phyloP scores from a whole-genome alignment of 2,113 vertebrate genomes.

The Stegostoma tigrinum region DNA sequence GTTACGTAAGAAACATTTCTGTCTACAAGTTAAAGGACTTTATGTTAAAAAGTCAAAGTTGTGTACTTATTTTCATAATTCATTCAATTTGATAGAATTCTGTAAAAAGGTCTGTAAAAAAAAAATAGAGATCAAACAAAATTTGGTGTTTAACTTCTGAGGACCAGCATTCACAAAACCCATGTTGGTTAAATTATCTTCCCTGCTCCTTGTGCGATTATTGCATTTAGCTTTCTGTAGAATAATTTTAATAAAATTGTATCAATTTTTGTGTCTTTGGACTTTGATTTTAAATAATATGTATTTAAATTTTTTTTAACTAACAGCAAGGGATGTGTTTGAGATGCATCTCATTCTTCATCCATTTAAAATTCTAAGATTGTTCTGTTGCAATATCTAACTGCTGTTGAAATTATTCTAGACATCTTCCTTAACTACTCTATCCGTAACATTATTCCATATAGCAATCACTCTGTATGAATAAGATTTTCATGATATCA shows the following conservation, averaged over 20 bases:
- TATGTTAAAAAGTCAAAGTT: neutral
- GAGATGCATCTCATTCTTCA: neutral
- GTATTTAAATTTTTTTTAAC: neutral
- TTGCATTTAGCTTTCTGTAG: constrained; percentile 1
- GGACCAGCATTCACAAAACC: neutral
- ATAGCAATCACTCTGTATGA: neutral
- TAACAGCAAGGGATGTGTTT: neutral
- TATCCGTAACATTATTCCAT: neutral
- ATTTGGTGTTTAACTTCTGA: neutral
- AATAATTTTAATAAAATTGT: constrained; percentile 29
- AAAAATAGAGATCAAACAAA: neutral
- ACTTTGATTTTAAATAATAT: neutral
- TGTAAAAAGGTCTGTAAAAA: neutral
- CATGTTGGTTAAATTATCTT: neutral
- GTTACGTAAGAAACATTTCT: neutral
- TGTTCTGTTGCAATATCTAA: neutral
- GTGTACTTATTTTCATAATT: neutral
- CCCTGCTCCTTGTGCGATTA: neutral
- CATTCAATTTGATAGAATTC: neutral
- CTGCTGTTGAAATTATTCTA: neutral
- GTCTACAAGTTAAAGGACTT: neutral
- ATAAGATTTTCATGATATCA: neutral
- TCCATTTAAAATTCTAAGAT: neutral
- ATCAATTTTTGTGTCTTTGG: neutral
- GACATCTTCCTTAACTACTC: neutral